Percentiles rank a stretch among this genome's conserved stretches.
These are phyloP conservation scores for Connochaetes taurinus DNA, from an alignment of 2,113 vertebrate species.

Conservation along the genomic window DNA sequence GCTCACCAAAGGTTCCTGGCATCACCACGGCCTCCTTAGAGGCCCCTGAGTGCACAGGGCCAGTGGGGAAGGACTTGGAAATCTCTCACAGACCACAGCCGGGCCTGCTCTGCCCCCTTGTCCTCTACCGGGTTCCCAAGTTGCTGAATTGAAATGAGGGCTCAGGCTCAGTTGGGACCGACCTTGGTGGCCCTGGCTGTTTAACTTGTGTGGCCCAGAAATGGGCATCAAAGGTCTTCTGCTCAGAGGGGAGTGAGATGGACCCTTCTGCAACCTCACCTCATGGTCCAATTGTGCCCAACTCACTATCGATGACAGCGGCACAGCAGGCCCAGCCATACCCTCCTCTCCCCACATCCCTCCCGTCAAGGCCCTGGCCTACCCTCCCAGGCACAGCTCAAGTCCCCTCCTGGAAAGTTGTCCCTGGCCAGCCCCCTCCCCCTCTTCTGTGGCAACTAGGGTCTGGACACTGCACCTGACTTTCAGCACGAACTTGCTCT, in stretches of 20 bases:
- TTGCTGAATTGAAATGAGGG: not conserved
- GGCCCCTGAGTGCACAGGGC: not conserved
- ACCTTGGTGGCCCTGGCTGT: not conserved
- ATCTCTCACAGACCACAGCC: not conserved
- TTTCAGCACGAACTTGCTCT: not conserved
- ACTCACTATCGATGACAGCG: rapidly evolving
- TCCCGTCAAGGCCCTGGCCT: not conserved
- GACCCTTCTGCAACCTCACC: not conserved
- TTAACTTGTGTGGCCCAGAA: not conserved
- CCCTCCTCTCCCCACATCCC: not conserved
- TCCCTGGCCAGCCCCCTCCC: too few species aligned
- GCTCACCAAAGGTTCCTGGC: not conserved
- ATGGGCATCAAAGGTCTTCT: not conserved
- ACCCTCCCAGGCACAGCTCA: not conserved
- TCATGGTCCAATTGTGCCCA: not conserved
- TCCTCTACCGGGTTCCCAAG: not conserved
- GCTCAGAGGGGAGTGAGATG: not conserved
- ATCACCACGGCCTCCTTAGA: not conserved
- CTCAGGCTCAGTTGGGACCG: not conserved
- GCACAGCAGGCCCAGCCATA: not conserved
- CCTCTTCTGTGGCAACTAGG: not conserved
- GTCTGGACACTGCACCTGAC: not conserved
- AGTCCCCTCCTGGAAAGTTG: not conserved
- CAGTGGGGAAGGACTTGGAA: not conserved
- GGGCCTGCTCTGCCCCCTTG: not conserved